Percentiles rank a stretch among this genome's conserved stretches.
Conservation (phyloP, 2,113 vertebrate genomes). For the Festucalex cinctus region DNA sequence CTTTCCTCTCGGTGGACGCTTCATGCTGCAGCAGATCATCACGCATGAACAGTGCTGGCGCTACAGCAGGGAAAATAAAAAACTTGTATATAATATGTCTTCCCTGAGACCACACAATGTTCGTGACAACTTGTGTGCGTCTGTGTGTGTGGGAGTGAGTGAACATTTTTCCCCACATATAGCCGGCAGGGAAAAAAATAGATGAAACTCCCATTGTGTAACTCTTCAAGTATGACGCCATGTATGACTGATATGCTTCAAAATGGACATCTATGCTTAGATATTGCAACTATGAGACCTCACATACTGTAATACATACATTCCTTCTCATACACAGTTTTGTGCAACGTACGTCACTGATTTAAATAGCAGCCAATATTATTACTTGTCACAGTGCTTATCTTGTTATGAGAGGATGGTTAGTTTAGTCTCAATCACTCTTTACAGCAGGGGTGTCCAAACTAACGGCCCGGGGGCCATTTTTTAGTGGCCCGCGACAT, state of each 20-base stretch:
- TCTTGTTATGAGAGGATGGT: not conserved
- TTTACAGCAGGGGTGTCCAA: no score
- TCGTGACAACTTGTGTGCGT: not conserved
- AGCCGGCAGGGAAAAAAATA: not conserved
- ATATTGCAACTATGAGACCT: not conserved
- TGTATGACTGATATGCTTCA: not conserved
- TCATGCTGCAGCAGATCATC: not conserved
- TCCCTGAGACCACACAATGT: not conserved
- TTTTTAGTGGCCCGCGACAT: no score
- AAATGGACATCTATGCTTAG: not conserved
- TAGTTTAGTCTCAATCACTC: not conserved
- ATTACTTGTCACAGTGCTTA: not conserved
- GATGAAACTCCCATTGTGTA: not conserved
- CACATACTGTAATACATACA: not conserved
- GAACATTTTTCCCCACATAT: not conserved
- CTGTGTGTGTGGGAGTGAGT: not conserved
- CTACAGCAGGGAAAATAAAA: not conserved
- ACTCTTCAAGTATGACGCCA: not conserved
- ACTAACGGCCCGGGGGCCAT: no score
- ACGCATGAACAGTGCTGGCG: not conserved
- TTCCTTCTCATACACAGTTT: not conserved
- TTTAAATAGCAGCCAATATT: not conserved
- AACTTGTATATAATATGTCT: constrained; percentile 3
- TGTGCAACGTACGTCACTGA: not conserved
- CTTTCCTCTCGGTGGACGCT: not conserved